A percentile compares a stretch with the other conserved stretches of the same genome.
phyloP scores from a whole-genome alignment of 2,113 vertebrate species.

The Alectura lathami region DNA sequence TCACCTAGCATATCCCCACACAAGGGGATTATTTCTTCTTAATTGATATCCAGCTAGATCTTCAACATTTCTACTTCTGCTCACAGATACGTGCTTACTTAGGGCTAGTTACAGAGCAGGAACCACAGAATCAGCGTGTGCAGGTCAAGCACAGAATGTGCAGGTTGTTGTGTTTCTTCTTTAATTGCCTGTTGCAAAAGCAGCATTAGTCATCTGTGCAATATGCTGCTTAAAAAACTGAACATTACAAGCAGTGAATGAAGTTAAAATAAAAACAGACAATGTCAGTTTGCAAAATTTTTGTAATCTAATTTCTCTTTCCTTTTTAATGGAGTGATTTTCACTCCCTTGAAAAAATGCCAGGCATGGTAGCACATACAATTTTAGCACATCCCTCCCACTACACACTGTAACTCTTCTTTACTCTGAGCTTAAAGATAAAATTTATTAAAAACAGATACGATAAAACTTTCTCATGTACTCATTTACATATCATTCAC shows the following conservation, averaged over 20 bases:
- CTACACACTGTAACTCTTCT: not conserved
- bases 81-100: not conserved
- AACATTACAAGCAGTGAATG: not conserved
- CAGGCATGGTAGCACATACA: not conserved
- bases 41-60: not conserved
- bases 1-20: not conserved
- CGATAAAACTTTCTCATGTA: not conserved
- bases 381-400: not conserved
- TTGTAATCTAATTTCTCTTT: not conserved
- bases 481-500: not conserved
- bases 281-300: not conserved
- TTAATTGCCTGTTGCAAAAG: not conserved
- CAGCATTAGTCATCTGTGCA: not conserved
- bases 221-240: not conserved
- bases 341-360: not conserved
- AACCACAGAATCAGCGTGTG: fast-evolving
- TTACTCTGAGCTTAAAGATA: not conserved
- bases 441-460: not conserved
- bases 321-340: not conserved
- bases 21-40: not conserved
- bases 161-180: fast-evolving
- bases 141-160: not conserved
- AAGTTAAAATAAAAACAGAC: not conserved
- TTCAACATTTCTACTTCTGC: not conserved
- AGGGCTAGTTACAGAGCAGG: not conserved